Evolutionary conservation across 2,797 vertebrate species (phyloP).

Genomic region (Nasua narica): DNA sequence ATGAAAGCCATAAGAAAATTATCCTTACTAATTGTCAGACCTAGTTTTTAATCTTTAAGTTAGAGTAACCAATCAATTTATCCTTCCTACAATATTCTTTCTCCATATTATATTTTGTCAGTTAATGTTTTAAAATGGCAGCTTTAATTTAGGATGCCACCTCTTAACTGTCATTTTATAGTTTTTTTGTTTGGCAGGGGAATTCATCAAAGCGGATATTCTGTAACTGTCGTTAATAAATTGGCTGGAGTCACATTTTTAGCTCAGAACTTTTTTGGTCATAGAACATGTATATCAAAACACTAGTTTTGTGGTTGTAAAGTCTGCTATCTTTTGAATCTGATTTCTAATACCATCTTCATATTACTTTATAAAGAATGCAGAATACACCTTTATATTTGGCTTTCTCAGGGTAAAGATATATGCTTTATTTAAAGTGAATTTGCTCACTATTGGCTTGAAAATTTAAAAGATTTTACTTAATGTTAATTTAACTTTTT

Average conservation of each 20-base stretch:
- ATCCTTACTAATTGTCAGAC: not conserved
- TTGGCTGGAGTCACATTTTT: slow-evolving; percentile 16
- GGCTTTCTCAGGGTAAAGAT: not conserved
- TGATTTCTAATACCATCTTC: slow-evolving; percentile 32
- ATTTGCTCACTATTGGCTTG: not conserved
- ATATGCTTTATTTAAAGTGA: slow-evolving; percentile 32
- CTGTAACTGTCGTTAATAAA: not conserved
- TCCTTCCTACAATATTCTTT: not conserved
- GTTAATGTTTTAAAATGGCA: slow-evolving; percentile 6
- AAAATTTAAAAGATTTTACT: slow-evolving; percentile 28
- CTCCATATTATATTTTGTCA: not conserved
- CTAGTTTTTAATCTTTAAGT: slow-evolving; percentile 22
- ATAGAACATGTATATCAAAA: not conserved
- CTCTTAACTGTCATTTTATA: not conserved
- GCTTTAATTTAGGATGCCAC: not conserved
- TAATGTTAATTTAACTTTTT: not conserved
- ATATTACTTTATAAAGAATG: not conserved
- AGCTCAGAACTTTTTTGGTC: not conserved
- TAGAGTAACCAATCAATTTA: not conserved
- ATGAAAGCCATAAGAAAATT: not conserved
- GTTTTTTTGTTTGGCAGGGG: not conserved
- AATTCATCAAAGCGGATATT: slow-evolving; percentile 10
- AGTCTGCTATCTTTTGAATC: slow-evolving; percentile 27
- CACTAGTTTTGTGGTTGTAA: not conserved
- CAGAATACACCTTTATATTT: not conserved